A percentile compares a stretch with the other conserved stretches of the same genome.
Conservation (phyloP, 2,888 invertebrate species). For the Artemia sinica region DNA sequence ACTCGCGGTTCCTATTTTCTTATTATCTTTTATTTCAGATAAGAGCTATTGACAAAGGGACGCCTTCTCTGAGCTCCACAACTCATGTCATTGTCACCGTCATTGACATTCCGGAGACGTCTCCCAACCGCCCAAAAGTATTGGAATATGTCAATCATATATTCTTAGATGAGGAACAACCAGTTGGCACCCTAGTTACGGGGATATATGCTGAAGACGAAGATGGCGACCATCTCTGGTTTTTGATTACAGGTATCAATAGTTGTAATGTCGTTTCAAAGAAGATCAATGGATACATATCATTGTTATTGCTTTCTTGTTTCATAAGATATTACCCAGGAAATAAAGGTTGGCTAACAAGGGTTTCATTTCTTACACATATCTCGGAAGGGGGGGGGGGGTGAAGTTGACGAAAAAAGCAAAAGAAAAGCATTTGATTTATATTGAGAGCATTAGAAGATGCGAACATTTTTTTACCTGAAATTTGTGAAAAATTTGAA, state of each 20-base stretch:
- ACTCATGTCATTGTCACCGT: constrained; percentile 55
- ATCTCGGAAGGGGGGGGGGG: no score
- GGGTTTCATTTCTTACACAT: no score
- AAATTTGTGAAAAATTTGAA: no score
- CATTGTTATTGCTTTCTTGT: no score
- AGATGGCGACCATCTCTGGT: constrained; percentile 75
- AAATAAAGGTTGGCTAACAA: no score
- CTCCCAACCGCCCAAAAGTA: constrained; percentile 44
- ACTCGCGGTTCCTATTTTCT: constrained; percentile 15
- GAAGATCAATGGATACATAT: no score
- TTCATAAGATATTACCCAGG: no score
- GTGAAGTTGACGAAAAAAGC: no score
- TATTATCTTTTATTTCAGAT: constrained; percentile 37
- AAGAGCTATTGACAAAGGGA: constrained; percentile 62
- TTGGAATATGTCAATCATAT: constrained; percentile 45
- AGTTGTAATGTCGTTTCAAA: no score
- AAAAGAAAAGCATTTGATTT: no score
- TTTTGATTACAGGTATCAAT: constrained; percentile 56
- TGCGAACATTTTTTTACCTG: no score
- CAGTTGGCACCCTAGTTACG: constrained; percentile 60
- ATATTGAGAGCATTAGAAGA: no score
- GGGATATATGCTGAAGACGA: constrained; percentile 67
- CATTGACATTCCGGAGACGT: constrained; percentile 40
- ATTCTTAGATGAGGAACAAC: constrained; percentile 40
- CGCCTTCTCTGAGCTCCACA: constrained; percentile 51